Evolutionary conservation across 2,797 vertebrate genomes (phyloP).

Genomic region (Chelonia mydas): DNA sequence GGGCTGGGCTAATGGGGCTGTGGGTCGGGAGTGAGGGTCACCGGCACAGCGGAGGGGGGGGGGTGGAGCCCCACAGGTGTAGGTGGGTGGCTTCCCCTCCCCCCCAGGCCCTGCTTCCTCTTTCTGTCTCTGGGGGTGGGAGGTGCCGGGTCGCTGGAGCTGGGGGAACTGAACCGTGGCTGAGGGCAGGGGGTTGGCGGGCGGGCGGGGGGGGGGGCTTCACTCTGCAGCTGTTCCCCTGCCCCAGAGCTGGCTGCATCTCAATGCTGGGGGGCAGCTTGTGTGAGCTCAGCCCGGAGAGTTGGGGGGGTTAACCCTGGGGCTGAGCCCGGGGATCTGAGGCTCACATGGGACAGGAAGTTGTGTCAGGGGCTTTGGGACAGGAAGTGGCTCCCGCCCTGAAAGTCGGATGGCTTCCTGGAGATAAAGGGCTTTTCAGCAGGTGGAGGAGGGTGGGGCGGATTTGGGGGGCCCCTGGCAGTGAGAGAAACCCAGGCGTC

Average conservation of each 20-base stretch:
- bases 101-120: constrained; percentile 4
- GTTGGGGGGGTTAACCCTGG: neutral
- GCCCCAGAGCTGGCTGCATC: neutral
- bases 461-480: neutral
- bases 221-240: too few relatives aligned
- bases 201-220: too few relatives aligned
- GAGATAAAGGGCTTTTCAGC: neutral
- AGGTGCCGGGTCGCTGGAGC: neutral
- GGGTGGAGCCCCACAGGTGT: neutral
- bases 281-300: neutral
- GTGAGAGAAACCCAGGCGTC: neutral
- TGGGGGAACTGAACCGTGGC: too few relatives aligned
- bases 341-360: neutral
- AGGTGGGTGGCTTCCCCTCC: neutral
- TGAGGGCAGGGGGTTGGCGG: too few relatives aligned
- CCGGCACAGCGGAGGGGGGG: too few relatives aligned
- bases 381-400: neutral
- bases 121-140: neutral
- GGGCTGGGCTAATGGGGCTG: too few relatives aligned
- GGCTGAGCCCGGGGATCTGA: neutral
- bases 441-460: neutral
- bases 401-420: neutral
- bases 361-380: neutral
- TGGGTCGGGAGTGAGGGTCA: too few relatives aligned
- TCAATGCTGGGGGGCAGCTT: neutral